These are phyloP conservation scores for Pilophorus perplexus DNA, from an alignment of 2,888 invertebrate species.

Conservation along the genomic window DNA sequence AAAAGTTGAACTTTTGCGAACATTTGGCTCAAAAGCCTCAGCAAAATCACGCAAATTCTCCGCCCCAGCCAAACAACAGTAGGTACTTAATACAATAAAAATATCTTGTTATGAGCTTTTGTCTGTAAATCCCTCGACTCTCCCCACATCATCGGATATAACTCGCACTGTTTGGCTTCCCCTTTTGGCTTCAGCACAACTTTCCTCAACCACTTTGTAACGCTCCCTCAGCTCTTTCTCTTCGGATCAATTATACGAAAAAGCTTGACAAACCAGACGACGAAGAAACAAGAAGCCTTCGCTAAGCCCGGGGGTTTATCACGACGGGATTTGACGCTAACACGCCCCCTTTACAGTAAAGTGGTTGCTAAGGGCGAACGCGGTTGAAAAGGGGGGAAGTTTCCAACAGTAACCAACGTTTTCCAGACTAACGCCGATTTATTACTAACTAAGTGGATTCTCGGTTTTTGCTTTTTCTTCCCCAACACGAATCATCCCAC, in stretches of 20 bases:
- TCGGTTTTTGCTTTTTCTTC: constrained; percentile 16
- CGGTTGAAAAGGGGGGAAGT: constrained; percentile 5
- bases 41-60: too few species aligned
- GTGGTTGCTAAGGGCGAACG: background rate
- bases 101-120: too few species aligned
- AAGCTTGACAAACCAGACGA: background rate
- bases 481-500: background rate
- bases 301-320: constrained; percentile 23
- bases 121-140: too few species aligned
- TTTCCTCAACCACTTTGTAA: too few species aligned
- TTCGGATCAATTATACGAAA: constrained; percentile 24
- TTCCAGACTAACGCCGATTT: constrained; percentile 20
- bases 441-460: constrained; percentile 37
- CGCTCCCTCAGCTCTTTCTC: too few species aligned
- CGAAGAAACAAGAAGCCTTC: constrained; percentile 23
- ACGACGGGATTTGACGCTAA: constrained; percentile 2
- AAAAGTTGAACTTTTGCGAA: too few species aligned
- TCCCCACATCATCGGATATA: too few species aligned
- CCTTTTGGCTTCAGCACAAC: too few species aligned
- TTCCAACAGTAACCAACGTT: constrained; percentile 11
- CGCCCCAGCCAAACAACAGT: too few species aligned
- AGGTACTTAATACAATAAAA: too few species aligned
- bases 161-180: too few species aligned
- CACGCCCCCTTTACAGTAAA: constrained; percentile 7
- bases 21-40: too few species aligned